phyloP scores from a whole-genome alignment of 2,888 invertebrate genomes.

The Cerastis leucographa region DNA sequence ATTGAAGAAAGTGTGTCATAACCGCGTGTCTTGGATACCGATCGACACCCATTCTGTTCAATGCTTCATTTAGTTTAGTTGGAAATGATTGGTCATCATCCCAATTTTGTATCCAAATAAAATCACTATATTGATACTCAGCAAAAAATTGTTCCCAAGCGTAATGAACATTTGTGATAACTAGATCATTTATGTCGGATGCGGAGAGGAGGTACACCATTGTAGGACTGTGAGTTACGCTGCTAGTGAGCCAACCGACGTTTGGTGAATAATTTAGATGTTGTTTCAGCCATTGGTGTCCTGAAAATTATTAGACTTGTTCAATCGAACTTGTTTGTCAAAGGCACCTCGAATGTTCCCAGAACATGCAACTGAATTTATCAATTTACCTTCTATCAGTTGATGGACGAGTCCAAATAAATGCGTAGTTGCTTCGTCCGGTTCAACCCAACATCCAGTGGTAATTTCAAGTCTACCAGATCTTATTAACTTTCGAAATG shows the following conservation, averaged over 20 bases:
- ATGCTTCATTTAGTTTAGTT: constrained; percentile 76
- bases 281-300: constrained; percentile 96
- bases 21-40: constrained; percentile 81
- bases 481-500: constrained; percentile 93
- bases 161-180: constrained; percentile 97
- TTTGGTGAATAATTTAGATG: constrained; percentile 95
- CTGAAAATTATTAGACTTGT: constrained; percentile 84
- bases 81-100: constrained; percentile 81
- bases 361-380: not conserved
- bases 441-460: constrained; percentile 98
- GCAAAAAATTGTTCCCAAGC: constrained; percentile 98
- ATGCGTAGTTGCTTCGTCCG: constrained; percentile 97
- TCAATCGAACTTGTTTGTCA: not conserved
- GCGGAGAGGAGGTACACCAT: constrained; percentile 96
- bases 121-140: constrained; percentile 96
- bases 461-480: constrained; percentile 96
- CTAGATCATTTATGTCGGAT: constrained; percentile 94
- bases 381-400: constrained; percentile 94
- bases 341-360: not conserved
- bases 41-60: constrained; percentile 80
- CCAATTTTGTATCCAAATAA: constrained; percentile 97
- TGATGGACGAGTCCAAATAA: constrained; percentile 97
- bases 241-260: constrained; percentile 97
- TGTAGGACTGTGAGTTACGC: constrained; percentile 98
- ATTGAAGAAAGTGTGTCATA: constrained; percentile 82